Percentiles rank a stretch among this genome's conserved stretches.
Evolutionary conservation across 2,888 invertebrate genomes (phyloP).

Genomic region (Cantharis rustica): DNA sequence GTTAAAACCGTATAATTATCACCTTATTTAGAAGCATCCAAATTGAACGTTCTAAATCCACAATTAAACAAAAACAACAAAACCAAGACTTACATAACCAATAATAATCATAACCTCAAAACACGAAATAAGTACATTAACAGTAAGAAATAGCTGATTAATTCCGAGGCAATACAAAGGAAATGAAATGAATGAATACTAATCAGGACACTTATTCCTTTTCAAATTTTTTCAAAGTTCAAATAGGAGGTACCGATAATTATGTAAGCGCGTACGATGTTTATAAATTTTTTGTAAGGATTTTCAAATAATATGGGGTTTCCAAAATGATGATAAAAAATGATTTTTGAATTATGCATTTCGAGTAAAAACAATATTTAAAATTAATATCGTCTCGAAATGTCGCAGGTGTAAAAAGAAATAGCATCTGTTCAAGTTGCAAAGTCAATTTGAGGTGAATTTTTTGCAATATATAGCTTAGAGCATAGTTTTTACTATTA

Average conservation of each 20-base stretch:
- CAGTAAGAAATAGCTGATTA: not conserved
- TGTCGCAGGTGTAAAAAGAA: slow-evolving; percentile 16
- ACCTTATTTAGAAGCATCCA: not conserved
- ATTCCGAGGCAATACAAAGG: not conserved
- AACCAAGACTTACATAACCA: not conserved
- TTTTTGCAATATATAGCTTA: slow-evolving; percentile 7
- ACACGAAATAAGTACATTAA: not conserved
- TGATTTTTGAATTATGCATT: not conserved
- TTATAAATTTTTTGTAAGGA: too few relatives aligned
- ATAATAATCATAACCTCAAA: not conserved
- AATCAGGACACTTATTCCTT: not conserved
- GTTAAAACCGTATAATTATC: too few relatives aligned
- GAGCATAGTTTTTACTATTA: slow-evolving; percentile 10
- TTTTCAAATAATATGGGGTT: too few relatives aligned
- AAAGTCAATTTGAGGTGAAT: slow-evolving; percentile 16
- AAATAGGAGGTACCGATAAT: too few relatives aligned
- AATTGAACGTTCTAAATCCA: not conserved
- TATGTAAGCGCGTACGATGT: too few relatives aligned
- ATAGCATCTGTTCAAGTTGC: slow-evolving; percentile 14
- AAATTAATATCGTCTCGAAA: not conserved
- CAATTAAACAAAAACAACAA: not conserved
- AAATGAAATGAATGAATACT: not conserved
- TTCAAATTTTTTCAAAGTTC: not conserved
- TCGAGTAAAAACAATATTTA: not conserved
- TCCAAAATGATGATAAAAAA: not conserved